phyloP scores from a whole-genome alignment of 2,113 vertebrate genomes.

The Gymnorhina tibicen region DNA sequence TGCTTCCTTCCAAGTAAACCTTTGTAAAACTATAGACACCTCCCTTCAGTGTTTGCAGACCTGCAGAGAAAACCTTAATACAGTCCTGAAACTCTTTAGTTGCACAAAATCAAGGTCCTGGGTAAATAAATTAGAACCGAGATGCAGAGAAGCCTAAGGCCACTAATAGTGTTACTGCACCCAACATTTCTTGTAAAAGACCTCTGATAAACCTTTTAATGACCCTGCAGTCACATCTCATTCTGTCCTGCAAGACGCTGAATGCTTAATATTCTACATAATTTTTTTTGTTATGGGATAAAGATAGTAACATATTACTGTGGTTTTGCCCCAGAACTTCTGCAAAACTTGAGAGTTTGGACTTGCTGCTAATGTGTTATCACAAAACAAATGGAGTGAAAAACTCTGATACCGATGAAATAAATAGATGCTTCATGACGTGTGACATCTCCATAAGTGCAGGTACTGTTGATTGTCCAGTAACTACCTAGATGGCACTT shows the following conservation, averaged over 20 bases:
- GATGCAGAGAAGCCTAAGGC: background rate
- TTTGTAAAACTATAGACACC: background rate
- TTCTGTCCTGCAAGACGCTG: background rate
- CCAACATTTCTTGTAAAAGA: background rate
- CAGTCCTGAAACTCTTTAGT: background rate
- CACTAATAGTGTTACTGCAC: rapidly evolving
- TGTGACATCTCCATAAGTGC: background rate
- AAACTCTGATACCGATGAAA: background rate
- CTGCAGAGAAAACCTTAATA: background rate
- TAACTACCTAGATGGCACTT: background rate
- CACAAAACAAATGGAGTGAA: background rate
- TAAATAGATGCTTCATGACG: background rate
- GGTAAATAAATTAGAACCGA: background rate
- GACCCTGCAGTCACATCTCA: background rate
- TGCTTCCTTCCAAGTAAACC: background rate
- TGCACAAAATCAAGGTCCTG: background rate
- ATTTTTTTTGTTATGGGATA: background rate
- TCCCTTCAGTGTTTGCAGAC: background rate
- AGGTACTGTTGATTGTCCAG: background rate
- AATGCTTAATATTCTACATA: background rate
- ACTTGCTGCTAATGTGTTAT: background rate
- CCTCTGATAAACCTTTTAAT: background rate
- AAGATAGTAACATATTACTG: background rate
- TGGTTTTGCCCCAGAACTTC: background rate
- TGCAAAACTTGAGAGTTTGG: background rate